Evolutionary conservation across 1,140 invertebrate genomes (phyloP).

Genomic region (Atopsyche davidsoni): DNA sequence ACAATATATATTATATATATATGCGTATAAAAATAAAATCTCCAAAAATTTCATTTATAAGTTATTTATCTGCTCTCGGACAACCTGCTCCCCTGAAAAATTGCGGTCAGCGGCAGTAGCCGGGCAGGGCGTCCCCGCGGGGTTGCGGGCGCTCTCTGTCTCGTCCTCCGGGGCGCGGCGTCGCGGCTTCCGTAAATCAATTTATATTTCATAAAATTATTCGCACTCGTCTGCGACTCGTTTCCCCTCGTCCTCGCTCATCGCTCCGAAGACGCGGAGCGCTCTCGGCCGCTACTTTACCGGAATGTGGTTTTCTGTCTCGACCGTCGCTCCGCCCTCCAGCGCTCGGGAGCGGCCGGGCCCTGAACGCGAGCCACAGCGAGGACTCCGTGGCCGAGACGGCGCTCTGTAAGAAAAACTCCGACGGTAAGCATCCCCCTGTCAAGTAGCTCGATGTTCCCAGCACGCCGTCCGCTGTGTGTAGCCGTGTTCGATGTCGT

Average conservation of each 20-base stretch:
- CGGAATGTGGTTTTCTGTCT: constrained; percentile 25
- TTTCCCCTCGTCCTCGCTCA: background rate
- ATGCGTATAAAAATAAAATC: background rate
- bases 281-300: constrained; percentile 8
- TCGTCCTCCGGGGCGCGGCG: too few species aligned
- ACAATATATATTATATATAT: constrained; percentile 1
- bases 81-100: too few species aligned
- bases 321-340: constrained; percentile 38
- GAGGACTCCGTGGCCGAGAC: constrained; percentile 74
- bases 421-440: constrained; percentile 63
- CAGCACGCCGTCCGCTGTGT: background rate
- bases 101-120: too few species aligned
- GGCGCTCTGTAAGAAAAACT: constrained; percentile 71
- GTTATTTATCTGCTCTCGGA: too few species aligned
- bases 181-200: too few species aligned
- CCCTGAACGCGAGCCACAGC: constrained; percentile 63
- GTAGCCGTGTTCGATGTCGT: background rate
- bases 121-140: too few species aligned
- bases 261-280: background rate
- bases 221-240: too few species aligned
- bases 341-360: constrained; percentile 38
- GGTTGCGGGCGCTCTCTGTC: too few species aligned
- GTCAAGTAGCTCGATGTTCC: constrained; percentile 2
- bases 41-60: too few species aligned
- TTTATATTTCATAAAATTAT: too few species aligned